phyloP scores from a whole-genome alignment of 2,888 invertebrate genomes.

The Strigamia crassipes region DNA sequence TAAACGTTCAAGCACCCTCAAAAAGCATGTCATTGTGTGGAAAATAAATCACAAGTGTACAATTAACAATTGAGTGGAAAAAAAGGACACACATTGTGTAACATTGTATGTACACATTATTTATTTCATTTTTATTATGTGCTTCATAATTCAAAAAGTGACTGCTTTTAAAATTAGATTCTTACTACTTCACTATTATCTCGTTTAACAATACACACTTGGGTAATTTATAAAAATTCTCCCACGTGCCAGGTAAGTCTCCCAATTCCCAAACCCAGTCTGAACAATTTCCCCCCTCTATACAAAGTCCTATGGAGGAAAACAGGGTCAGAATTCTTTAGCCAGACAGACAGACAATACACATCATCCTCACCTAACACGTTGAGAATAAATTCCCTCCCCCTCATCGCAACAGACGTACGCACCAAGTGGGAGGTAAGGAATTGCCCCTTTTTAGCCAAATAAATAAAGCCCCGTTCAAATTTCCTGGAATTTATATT shows the following conservation, averaged over 20 bases:
- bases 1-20: not conserved
- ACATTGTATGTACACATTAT: conserved; percentile 7
- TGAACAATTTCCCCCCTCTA: not conserved
- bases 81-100: conserved; percentile 27
- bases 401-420: not conserved
- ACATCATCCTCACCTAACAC: conserved; percentile 26
- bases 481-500: not conserved
- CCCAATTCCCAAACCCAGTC: conserved; percentile 40
- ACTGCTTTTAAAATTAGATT: conserved; percentile 15
- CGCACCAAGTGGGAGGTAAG: not conserved
- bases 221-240: conserved; percentile 34
- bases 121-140: conserved; percentile 24
- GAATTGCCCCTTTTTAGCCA: not conserved
- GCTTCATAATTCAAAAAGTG: conserved; percentile 39
- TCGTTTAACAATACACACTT: conserved; percentile 17
- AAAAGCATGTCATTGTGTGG: not conserved
- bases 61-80: conserved; percentile 28
- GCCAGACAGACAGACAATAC: conserved; percentile 37
- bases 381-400: conserved; percentile 5
- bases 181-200: not conserved
- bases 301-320: not conserved
- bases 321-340: conserved; percentile 27
- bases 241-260: conserved; percentile 38
- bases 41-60: not conserved
- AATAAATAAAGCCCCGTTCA: not conserved